Percentiles rank a stretch among this genome's conserved stretches.
Evolutionary conservation across 2,888 invertebrate genomes (phyloP).

Genomic region (Hemithea aestivaria): DNA sequence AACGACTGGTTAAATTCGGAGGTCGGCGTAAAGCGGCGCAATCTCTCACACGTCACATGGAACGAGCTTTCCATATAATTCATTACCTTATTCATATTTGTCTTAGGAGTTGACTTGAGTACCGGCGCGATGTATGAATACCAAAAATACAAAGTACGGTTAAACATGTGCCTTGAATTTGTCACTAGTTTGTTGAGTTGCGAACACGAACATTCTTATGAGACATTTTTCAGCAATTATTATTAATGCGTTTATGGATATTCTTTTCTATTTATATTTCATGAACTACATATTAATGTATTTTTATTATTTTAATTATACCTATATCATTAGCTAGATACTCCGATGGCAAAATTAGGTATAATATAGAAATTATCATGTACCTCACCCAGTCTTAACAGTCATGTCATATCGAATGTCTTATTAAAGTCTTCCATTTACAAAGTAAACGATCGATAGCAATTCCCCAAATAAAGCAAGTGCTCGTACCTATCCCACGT

Average conservation of each 20-base stretch:
- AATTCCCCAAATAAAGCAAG: conserved; percentile 12
- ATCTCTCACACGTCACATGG: conserved; percentile 74
- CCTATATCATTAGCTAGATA: too few relatives aligned
- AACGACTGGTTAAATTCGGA: conserved; percentile 76
- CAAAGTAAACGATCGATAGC: conserved; percentile 1
- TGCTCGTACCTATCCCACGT: conserved; percentile 6
- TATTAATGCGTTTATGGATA: too few relatives aligned
- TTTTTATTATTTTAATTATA: too few relatives aligned
- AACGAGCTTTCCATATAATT: conserved; percentile 75
- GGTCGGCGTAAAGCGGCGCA: conserved; percentile 75
- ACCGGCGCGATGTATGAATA: conserved; percentile 35
- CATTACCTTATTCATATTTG: conserved; percentile 77
- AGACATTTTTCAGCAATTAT: too few relatives aligned
- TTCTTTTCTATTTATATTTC: too few relatives aligned
- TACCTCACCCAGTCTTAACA: too few relatives aligned
- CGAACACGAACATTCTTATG: conserved; percentile 13
- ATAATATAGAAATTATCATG: too few relatives aligned
- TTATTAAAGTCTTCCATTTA: too few relatives aligned
- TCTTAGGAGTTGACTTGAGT: conserved; percentile 66
- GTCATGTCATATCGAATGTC: too few relatives aligned
- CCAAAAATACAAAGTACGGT: conserved; percentile 29
- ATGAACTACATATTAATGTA: too few relatives aligned
- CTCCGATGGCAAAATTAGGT: too few relatives aligned
- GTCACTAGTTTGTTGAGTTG: conserved; percentile 19
- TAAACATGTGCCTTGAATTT: conserved; percentile 26